Evolutionary conservation across 2,888 invertebrate genomes (phyloP).

Genomic region (Ypsolopha scabrella): DNA sequence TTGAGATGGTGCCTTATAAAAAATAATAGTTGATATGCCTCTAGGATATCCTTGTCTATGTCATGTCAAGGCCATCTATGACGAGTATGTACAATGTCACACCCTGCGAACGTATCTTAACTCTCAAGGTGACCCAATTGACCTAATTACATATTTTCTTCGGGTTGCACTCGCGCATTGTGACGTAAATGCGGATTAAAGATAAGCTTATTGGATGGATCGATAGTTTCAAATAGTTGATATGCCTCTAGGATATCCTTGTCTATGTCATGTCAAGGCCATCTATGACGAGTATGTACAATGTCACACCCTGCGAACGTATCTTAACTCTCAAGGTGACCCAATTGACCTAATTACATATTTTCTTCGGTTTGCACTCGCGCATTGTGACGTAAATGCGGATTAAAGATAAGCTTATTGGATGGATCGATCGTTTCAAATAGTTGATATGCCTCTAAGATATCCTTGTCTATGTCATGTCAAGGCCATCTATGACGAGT

Average conservation of each 20-base stretch:
- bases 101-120: not conserved
- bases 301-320: conserved; percentile 1
- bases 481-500: not conserved
- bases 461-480: not conserved
- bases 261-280: not conserved
- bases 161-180: not conserved
- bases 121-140: conserved; percentile 2
- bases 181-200: too few species aligned
- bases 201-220: too few species aligned
- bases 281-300: not conserved
- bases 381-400: too few species aligned
- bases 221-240: too few species aligned
- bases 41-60: not conserved
- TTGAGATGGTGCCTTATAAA: too few species aligned
- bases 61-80: not conserved
- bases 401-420: too few species aligned
- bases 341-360: not conserved
- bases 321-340: not conserved
- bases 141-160: not conserved
- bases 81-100: conserved; percentile 1
- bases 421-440: too few species aligned
- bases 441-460: too few species aligned
- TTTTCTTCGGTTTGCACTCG: not conserved
- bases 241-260: not conserved
- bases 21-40: too few species aligned